phyloP scores from a whole-genome alignment of 2,797 vertebrate species.

The Sebastes hubbsi region DNA sequence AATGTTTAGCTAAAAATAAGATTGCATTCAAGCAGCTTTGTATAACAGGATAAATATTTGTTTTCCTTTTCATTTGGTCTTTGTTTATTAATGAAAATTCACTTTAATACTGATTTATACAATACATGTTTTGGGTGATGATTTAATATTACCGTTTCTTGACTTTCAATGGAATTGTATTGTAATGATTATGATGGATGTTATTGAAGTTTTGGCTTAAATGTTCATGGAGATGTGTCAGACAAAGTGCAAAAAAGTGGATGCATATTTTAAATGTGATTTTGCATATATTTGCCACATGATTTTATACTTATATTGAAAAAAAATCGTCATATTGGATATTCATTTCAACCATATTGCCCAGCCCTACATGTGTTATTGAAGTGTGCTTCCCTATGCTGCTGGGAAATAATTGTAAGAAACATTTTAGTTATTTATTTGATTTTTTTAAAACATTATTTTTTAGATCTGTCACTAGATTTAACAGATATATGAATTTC shows the following conservation, averaged over 20 bases:
- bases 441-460: too few species aligned
- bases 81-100: neutral
- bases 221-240: neutral
- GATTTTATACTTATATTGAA: neutral
- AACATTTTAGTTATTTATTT: neutral
- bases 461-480: neutral
- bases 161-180: neutral
- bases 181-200: neutral
- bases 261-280: neutral
- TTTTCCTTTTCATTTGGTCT: neutral
- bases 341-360: neutral
- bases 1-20: neutral
- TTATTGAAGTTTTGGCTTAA: neutral
- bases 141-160: neutral
- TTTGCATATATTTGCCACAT: neutral
- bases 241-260: neutral
- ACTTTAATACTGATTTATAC: neutral
- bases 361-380: neutral
- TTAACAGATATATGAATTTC: neutral
- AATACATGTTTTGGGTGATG: neutral
- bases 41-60: neutral
- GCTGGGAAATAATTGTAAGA: rapidly evolving
- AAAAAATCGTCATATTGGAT: neutral
- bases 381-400: neutral
- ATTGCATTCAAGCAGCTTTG: neutral